Conservation (phyloP, 1,140 invertebrate species). For the Manduca sexta region DNA sequence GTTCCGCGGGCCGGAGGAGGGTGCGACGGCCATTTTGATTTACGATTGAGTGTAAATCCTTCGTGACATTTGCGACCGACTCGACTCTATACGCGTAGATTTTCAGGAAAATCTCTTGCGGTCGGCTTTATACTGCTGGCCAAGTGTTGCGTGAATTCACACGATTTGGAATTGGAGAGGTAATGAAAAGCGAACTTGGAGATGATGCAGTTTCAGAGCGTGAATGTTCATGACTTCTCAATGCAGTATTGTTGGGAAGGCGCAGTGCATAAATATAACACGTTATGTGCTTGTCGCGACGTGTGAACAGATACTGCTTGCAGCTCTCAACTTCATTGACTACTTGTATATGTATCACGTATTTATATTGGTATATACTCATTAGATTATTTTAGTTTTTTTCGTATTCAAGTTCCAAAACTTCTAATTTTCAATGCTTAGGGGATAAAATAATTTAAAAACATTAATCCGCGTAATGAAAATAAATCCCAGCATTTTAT, state of each 20-base stretch:
- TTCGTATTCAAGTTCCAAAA: no score
- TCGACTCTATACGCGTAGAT: conserved; percentile 32
- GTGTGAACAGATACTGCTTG: conserved; percentile 9
- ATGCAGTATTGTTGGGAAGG: conserved; percentile 13
- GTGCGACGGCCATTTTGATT: conserved; percentile 65
- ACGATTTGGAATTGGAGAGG: background rate
- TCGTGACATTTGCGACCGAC: conserved; percentile 65
- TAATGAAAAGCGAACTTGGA: conserved; percentile 12
- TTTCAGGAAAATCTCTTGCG: conserved; percentile 52
- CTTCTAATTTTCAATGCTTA: no score
- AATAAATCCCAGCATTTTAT: no score
- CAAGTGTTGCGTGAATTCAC: conserved; percentile 3
- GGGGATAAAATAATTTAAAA: no score
- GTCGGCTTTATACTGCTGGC: conserved; percentile 20
- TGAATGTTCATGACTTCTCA: conserved; percentile 12
- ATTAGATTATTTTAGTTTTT: no score
- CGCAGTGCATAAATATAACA: conserved; percentile 25
- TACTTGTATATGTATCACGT: no score
- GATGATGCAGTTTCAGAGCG: conserved; percentile 4
- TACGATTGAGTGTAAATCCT: conserved; percentile 67
- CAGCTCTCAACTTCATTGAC: background rate
- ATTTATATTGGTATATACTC: no score
- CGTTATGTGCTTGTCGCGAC: conserved; percentile 14
- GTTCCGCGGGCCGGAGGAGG: conserved; percentile 26
- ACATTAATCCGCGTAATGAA: no score